Evolutionary conservation across 2,888 invertebrate genomes (phyloP).

Genomic region (Lysandra bellargus): DNA sequence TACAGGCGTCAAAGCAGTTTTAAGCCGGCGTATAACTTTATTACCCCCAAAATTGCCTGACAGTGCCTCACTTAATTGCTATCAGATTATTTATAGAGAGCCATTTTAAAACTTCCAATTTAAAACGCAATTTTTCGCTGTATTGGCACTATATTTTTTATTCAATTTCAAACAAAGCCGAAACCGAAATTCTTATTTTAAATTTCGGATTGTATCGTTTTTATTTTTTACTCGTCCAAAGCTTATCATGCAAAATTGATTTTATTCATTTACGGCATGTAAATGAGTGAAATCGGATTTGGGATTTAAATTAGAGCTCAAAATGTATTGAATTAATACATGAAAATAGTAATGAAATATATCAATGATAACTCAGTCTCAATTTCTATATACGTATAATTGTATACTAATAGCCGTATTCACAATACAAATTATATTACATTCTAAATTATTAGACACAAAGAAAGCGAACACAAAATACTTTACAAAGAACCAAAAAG

Average conservation of each 20-base stretch:
- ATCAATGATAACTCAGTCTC: too few species aligned
- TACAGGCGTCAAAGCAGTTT: not conserved
- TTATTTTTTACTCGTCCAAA: not conserved
- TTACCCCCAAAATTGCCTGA: conserved; percentile 4
- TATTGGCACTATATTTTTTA: not conserved
- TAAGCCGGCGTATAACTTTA: not conserved
- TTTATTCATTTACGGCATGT: not conserved
- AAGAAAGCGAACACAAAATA: too few species aligned
- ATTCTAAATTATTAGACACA: too few species aligned
- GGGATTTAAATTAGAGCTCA: too few species aligned
- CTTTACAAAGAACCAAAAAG: not conserved
- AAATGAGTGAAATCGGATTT: too few species aligned
- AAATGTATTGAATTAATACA: too few species aligned
- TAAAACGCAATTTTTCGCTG: not conserved
- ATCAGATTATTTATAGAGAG: not conserved
- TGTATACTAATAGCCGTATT: too few species aligned
- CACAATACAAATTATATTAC: too few species aligned
- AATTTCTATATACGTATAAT: too few species aligned
- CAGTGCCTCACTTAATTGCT: not conserved
- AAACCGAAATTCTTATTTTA: not conserved
- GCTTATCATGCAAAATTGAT: not conserved
- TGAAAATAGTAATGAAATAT: too few species aligned
- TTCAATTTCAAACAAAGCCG: not conserved
- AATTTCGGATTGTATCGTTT: not conserved
- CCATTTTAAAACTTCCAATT: not conserved